These are phyloP conservation scores for Xiphias gladius DNA, from an alignment of 2,113 vertebrate species.

Conservation along the genomic window DNA sequence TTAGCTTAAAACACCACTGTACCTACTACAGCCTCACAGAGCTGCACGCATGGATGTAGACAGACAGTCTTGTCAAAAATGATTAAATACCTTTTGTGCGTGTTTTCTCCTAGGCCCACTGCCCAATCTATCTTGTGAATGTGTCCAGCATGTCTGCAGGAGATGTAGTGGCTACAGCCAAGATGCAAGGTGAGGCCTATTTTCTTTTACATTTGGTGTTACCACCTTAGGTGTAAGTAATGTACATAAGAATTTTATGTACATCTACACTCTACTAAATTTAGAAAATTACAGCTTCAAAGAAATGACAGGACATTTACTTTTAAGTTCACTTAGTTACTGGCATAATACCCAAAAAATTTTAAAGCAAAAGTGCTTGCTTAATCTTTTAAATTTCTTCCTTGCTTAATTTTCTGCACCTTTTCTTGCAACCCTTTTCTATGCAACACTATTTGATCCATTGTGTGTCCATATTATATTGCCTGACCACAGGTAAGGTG, in stretches of 20 bases:
- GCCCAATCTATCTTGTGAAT: conserved; percentile 94
- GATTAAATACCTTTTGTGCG: background rate
- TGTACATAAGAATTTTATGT: background rate
- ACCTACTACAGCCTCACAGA: no score
- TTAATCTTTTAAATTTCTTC: background rate
- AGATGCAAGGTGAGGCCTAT: conserved; percentile 92
- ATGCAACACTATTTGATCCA: background rate
- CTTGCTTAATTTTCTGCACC: background rate
- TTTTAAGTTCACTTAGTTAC: background rate
- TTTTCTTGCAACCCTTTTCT: conserved; percentile 4
- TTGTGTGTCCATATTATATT: background rate
- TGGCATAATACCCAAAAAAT: background rate
- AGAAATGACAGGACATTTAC: background rate
- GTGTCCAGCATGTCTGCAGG: conserved; percentile 96
- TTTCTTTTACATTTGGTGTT: background rate
- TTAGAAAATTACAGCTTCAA: background rate
- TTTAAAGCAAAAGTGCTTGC: background rate
- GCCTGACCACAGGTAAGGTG: conserved; percentile 88
- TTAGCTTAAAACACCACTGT: no score
- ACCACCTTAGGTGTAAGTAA: background rate
- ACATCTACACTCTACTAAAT: background rate
- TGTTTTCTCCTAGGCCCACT: conserved; percentile 87
- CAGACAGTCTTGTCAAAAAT: background rate
- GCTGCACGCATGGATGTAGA: no score
- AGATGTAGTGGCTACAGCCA: conserved; percentile 92